Percentiles rank a stretch among this genome's conserved stretches.
phyloP scores from a whole-genome alignment of 2,797 vertebrate species.

The Aphelocoma californica region DNA sequence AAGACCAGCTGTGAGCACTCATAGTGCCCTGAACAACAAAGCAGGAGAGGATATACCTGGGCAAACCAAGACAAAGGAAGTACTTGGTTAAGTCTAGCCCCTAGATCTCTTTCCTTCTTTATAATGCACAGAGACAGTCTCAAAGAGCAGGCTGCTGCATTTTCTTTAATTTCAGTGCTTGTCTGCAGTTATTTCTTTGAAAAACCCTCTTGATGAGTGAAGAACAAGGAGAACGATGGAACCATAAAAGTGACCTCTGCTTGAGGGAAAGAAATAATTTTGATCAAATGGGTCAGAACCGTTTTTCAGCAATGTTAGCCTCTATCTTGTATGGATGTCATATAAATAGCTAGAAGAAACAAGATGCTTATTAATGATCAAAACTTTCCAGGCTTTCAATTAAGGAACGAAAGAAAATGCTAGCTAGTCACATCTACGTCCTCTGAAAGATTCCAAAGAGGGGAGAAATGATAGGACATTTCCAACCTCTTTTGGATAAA shows the following conservation, averaged over 20 bases:
- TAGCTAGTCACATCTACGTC: not conserved
- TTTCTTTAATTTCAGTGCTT: not conserved
- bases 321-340: not conserved
- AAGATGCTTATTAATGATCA: not conserved
- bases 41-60: not conserved
- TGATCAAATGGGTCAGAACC: not conserved
- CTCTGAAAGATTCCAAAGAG: not conserved
- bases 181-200: not conserved
- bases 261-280: not conserved
- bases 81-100: not conserved
- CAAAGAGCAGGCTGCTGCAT: not conserved
- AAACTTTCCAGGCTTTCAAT: not conserved
- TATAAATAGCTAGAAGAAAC: slow-evolving; percentile 12
- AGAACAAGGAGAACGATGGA: not conserved
- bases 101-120: not conserved
- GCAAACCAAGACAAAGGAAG: not conserved
- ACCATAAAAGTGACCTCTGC: not conserved
- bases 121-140: not conserved
- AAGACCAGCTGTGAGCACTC: not conserved
- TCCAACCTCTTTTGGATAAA: not conserved
- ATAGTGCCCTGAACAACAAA: not conserved
- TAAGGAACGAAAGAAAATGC: not conserved
- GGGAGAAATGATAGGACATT: not conserved
- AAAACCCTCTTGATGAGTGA: not conserved
- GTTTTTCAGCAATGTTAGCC: not conserved